These are phyloP conservation scores for Battus philenor DNA, from an alignment of 1,140 invertebrate genomes.

Conservation along the genomic window DNA sequence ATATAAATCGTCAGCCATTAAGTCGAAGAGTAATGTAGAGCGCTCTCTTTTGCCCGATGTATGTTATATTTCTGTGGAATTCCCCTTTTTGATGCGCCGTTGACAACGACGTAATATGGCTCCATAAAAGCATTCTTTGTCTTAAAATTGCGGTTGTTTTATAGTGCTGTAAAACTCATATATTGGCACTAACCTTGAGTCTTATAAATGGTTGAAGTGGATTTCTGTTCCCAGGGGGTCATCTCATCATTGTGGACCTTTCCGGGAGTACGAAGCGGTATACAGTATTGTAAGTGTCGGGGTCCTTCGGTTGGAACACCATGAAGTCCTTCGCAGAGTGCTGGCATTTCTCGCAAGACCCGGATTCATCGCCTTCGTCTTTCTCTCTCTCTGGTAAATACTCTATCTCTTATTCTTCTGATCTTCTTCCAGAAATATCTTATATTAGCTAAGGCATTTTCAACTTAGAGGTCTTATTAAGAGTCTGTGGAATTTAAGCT, in stretches of 20 bases:
- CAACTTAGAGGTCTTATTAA: neutral
- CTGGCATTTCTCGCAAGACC: constrained; percentile 72
- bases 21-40: no score
- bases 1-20: no score
- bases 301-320: constrained; percentile 60
- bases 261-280: constrained; percentile 66
- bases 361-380: constrained; percentile 72
- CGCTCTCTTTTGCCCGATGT: no score
- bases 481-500: neutral
- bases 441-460: neutral
- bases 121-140: no score
- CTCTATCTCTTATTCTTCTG: neutral
- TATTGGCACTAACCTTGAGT: no score
- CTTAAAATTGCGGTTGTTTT: neutral
- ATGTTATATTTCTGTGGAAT: no score
- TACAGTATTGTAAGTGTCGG: constrained; percentile 72
- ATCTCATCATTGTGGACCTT: constrained; percentile 77
- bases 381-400: constrained; percentile 76
- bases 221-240: constrained; percentile 38
- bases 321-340: constrained; percentile 47
- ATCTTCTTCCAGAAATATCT: neutral
- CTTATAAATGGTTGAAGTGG: no score
- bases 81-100: no score
- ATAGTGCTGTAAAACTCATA: no score
- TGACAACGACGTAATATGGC: no score